Evolutionary conservation across 2,888 invertebrate genomes (phyloP).

Genomic region (Belgica antarctica): DNA sequence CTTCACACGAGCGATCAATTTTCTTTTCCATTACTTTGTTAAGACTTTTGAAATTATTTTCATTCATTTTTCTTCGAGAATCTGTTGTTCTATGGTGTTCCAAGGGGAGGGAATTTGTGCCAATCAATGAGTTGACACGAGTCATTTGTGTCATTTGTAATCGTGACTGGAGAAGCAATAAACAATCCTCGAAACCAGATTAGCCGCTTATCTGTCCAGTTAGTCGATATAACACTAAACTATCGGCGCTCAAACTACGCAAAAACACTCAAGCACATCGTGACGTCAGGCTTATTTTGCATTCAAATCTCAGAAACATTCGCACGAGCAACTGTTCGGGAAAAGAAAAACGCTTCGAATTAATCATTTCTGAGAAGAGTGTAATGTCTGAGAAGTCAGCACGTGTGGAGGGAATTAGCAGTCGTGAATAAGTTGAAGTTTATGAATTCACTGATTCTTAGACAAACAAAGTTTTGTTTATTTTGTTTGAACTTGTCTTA

Average conservation of each 20-base stretch:
- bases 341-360: not conserved
- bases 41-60: too few species aligned
- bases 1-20: slow-evolving; percentile 29
- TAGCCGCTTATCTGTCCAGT: not conserved
- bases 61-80: too few species aligned
- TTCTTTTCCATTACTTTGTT: not conserved
- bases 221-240: not conserved
- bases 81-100: too few species aligned
- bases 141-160: too few species aligned
- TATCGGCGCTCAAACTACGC: not conserved
- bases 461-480: too few species aligned
- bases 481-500: too few species aligned
- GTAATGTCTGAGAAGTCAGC: not conserved
- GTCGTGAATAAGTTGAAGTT: too few species aligned
- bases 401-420: slow-evolving; percentile 24
- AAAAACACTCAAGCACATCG: not conserved
- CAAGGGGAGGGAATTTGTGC: too few species aligned
- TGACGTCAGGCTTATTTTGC: slow-evolving; percentile 20
- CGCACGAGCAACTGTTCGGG: not conserved
- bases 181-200: slow-evolving; percentile 17
- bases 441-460: too few species aligned
- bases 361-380: slow-evolving; percentile 18
- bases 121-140: too few species aligned
- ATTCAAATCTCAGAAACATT: not conserved
- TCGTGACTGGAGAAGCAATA: not conserved